These are phyloP conservation scores for Lepas anatifera DNA, from an alignment of 2,888 invertebrate genomes.

Conservation along the genomic window DNA sequence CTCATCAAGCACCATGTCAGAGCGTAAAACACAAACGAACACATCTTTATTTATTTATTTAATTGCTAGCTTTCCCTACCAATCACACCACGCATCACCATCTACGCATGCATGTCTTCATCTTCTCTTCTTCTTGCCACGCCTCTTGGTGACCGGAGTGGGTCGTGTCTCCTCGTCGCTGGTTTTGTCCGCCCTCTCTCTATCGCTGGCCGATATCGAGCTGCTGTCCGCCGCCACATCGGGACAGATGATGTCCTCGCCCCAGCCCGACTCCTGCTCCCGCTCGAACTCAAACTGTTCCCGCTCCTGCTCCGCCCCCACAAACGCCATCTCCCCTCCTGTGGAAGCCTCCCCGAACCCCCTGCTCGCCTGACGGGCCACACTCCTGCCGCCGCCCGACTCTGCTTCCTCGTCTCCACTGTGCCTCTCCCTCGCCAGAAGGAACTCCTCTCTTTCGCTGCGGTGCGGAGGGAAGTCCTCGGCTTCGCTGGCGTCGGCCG, in stretches of 20 bases:
- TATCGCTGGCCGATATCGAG: neutral
- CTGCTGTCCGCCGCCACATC: neutral
- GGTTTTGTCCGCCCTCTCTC: neutral
- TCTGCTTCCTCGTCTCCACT: no score
- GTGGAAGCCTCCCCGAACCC: neutral
- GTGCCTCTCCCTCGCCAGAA: no score
- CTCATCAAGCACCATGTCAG: no score
- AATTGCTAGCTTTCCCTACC: neutral
- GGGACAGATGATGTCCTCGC: neutral
- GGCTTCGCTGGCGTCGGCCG: no score
- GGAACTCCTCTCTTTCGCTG: no score
- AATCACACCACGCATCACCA: neutral
- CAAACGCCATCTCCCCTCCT: neutral
- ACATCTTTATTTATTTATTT: no score
- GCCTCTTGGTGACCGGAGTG: neutral
- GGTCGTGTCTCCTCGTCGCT: slow-evolving; percentile 7
- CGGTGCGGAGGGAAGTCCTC: no score
- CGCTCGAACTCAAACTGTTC: neutral
- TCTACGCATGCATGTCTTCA: neutral
- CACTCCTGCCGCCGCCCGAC: no score
- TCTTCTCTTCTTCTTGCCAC: neutral
- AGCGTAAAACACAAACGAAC: no score
- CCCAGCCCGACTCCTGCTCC: slow-evolving; percentile 3
- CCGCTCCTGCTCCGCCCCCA: neutral
- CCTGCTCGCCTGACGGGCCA: neutral